A percentile compares a stretch with the other conserved stretches of the same genome.
These are phyloP conservation scores for Scrobipalpa atriplicella DNA, from an alignment of 2,888 invertebrate genomes.

Conservation along the genomic window DNA sequence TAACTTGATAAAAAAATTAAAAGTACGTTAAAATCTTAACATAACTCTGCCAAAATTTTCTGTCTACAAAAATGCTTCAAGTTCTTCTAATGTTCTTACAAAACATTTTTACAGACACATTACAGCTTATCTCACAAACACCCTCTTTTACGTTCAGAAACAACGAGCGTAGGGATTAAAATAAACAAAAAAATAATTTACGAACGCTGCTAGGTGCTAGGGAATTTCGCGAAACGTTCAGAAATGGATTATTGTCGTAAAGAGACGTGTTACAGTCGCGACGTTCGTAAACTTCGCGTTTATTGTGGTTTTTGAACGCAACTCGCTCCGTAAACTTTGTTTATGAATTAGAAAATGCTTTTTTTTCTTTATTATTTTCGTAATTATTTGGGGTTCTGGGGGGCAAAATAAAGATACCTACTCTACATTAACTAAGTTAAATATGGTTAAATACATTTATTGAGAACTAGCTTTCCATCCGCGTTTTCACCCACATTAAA, in stretches of 20 bases:
- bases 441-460: too few species aligned
- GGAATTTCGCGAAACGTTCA: constrained; percentile 57
- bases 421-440: too few species aligned
- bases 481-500: too few species aligned
- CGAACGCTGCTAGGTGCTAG: constrained; percentile 15
- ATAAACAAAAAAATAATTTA: constrained; percentile 21
- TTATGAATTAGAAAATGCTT: constrained; percentile 17
- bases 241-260: constrained; percentile 72
- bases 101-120: not conserved
- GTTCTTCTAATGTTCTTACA: not conserved
- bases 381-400: too few species aligned
- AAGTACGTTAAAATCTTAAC: too few species aligned
- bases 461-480: too few species aligned
- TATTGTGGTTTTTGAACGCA: constrained; percentile 66
- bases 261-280: constrained; percentile 56
- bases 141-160: constrained; percentile 11
- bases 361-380: too few species aligned
- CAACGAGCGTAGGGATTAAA: constrained; percentile 18
- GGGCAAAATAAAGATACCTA: too few species aligned
- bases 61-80: not conserved
- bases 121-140: constrained; percentile 2
- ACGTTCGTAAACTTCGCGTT: constrained; percentile 62
- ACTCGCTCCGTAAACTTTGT: constrained; percentile 40
- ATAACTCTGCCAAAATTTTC: not conserved
- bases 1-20: too few species aligned